Conservation (phyloP, 2,888 invertebrate species). For the Lottia gigantea region DNA sequence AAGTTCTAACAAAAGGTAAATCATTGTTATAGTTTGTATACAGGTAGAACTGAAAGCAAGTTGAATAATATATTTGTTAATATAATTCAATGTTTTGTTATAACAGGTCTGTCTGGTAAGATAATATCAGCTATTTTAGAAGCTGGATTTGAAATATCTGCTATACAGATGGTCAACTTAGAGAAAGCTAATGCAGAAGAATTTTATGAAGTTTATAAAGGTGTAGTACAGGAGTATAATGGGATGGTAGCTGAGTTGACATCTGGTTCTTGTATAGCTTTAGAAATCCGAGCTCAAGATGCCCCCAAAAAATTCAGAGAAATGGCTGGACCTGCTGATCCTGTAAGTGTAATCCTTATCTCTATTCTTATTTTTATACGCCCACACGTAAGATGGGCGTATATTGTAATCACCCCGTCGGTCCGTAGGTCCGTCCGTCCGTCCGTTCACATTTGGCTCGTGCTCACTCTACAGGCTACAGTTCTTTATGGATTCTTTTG, state of each 20-base stretch:
- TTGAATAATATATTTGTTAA: no score
- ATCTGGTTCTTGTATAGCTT: constrained; percentile 85
- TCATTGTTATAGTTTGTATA: no score
- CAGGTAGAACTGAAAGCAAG: no score
- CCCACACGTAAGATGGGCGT: no score
- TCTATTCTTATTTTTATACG: no score
- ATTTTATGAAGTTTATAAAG: constrained; percentile 92
- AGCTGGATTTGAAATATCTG: constrained; percentile 82
- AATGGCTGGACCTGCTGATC: constrained; percentile 88
- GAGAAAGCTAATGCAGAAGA: constrained; percentile 87
- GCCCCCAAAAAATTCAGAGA: constrained; percentile 77
- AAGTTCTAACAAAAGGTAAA: no score
- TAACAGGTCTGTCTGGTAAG: constrained; percentile 72
- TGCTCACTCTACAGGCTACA: no score
- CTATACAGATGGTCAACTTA: constrained; percentile 79
- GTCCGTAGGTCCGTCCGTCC: no score
- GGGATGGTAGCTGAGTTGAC: constrained; percentile 84
- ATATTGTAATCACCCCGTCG: no score
- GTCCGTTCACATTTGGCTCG: no score
- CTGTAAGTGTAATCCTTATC: constrained; percentile 73
- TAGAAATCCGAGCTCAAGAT: constrained; percentile 76
- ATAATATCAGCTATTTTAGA: constrained; percentile 81
- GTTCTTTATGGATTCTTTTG: no score
- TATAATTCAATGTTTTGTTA: no score
- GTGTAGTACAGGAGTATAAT: constrained; percentile 72